Evolutionary conservation across 2,797 vertebrate species (phyloP), one percentile per base, ranked within the genome.

Genomic region (Tokudaia muenninki): DNA sequence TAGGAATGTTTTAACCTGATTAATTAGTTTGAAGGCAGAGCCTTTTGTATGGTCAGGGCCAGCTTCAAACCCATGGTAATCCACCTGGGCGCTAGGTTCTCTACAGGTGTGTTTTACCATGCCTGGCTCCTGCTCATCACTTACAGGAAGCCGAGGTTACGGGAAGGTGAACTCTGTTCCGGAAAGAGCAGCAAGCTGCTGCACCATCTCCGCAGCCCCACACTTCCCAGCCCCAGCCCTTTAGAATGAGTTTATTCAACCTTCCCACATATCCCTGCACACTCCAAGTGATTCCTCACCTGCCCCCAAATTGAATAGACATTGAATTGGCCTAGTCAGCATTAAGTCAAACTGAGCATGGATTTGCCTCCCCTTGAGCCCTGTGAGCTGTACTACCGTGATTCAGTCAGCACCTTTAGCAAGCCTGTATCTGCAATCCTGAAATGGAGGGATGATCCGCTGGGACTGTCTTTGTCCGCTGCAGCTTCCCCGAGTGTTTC

Each of bases 61-160:
- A 5, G 37, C 65, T 29, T 72, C 21, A 37, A 57, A 70, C 47
- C 57, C 61, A 34, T 57, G 24, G 55, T 61, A 24, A 70, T 70
- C 34, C 77, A 59, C 37, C 50, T 13, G 31, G 50, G 29, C n/a
- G 29, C 57, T 47, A 61, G 74, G 19, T 47, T 74, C 63, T 59
- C 0, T 72, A 55, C 6, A 41, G 77, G 47, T 52, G 11, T 67
- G 44, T 34, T 7, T 50, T n/a, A 52, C 63, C 31, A 22, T 24
- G 22, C 22, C 89, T 79, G 61, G 16, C 22, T 80, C 57, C 59
- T 87, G 75, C 52, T 63, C 37, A 78, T 83, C 34, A 14, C 74
- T 93, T 96, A 47, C 22, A 97, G 88, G 72, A 79, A 92, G 26
- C 55, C 6, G 17, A 65, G 6, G 41, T 22, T 84, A 34, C 31